phyloP scores from a whole-genome alignment of 2,113 vertebrate genomes.

The Zosterops pallidus region DNA sequence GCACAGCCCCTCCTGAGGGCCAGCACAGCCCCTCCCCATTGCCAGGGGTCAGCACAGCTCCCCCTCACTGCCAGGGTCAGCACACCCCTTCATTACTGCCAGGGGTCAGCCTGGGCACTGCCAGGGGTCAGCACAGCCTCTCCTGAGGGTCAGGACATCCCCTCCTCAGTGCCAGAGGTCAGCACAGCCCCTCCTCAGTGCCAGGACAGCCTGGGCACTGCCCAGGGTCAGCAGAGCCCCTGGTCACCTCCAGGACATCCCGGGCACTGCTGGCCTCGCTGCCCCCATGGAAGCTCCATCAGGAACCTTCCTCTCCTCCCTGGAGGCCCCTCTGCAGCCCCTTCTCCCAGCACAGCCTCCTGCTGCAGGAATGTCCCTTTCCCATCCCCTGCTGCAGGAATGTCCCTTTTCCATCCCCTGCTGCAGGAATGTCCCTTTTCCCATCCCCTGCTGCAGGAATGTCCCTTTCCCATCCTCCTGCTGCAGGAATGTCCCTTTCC shows the following conservation, averaged over 20 bases:
- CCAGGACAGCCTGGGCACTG: too few species aligned
- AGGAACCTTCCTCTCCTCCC: background rate
- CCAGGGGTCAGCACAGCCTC: background rate
- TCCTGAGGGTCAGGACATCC: too few species aligned
- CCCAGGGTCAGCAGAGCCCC: background rate
- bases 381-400: background rate
- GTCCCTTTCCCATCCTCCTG: too few species aligned
- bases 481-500: too few species aligned
- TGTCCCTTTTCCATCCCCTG: too few species aligned
- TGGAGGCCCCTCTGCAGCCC: background rate
- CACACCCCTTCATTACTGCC: too few species aligned
- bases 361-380: background rate
- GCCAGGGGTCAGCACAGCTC: too few species aligned
- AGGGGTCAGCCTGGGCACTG: background rate
- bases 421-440: too few species aligned
- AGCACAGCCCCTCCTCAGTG: background rate
- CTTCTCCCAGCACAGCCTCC: background rate
- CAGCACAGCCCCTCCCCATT: too few species aligned
- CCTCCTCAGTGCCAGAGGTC: too few species aligned
- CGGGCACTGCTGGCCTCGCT: accelerated
- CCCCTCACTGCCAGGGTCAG: background rate
- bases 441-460: too few species aligned
- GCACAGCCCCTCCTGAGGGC: too few species aligned
- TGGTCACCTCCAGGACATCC: background rate
- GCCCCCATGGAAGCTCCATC: background rate